Conservation (phyloP, 2,113 vertebrate genomes). For the Macrotis lagotis region DNA sequence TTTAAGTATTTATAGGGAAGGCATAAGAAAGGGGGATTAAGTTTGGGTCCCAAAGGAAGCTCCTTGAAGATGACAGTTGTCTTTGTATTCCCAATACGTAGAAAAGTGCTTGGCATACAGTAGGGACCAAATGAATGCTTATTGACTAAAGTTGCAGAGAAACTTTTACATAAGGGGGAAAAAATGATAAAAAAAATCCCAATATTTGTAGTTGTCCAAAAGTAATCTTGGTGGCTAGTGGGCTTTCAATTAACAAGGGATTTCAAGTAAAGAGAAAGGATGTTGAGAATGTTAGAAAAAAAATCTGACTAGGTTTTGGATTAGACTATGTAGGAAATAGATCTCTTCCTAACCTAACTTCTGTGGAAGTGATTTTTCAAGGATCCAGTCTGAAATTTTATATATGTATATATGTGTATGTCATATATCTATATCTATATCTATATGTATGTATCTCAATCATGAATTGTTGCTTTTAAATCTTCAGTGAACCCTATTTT, state of each 20-base stretch:
- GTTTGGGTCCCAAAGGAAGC: background rate
- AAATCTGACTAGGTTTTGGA: background rate
- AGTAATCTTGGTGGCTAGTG: background rate
- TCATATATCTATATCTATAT: no score
- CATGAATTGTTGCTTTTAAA: background rate
- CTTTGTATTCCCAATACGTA: background rate
- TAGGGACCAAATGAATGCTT: background rate
- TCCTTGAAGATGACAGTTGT: constrained; percentile 6
- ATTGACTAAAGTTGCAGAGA: background rate
- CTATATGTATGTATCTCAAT: background rate
- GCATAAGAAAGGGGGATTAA: background rate
- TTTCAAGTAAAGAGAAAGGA: background rate
- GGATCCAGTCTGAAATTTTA: background rate
- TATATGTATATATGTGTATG: no score
- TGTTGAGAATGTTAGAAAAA: background rate
- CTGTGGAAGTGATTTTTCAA: background rate
- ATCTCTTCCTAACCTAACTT: background rate
- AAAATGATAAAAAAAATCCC: background rate
- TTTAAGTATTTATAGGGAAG: background rate
- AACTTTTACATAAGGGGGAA: constrained; percentile 1
- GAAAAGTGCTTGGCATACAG: background rate
- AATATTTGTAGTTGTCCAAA: background rate
- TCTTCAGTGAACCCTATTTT: background rate
- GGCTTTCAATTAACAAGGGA: background rate
- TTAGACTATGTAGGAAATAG: background rate